Evolutionary conservation across 2,888 invertebrate species (phyloP), one percentile per base, ranked within the genome.

Genomic region (Clivina fossor): DNA sequence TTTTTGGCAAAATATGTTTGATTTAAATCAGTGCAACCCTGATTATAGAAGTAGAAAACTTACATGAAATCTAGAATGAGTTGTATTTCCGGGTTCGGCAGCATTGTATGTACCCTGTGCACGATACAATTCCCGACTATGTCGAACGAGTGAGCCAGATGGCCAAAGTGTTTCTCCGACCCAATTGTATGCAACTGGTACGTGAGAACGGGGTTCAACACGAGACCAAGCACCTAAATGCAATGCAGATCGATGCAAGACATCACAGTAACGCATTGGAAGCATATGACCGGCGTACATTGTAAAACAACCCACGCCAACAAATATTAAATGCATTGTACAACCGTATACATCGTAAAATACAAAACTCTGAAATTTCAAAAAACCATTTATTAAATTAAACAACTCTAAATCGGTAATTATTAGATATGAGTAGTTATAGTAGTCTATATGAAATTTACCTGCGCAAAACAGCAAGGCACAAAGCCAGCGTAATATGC

Each of bases 401-500:
- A 49, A 50, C 9, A 18, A 16, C 15, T 38, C 8, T 11, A 4
- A 13, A 30, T 22, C n/a, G n/a, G n/a, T 18, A 38, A 11, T 43
- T 41, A 32, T 19, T 20, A 37, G n/a, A 37, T 13, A 20, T 43
- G 24, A 4, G n/a, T n/a, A 30, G 2, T 8, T 46, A 9, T 28
- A 30, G 2, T 9, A 35, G 18, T 37, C 8, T 22, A 24, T 41
- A 26, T 22, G 11, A 44, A 33, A 61, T 67, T 66, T 74, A 90
- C 91, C 79, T 90, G 89, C 24, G 91, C 88, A 78, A 95, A 93
- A 69, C 90, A 88, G 67, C 91, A 88, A 0, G 95, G 95, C 56
- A 95, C 82, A 68, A 93, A 88, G 54, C 91, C 88, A 33, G 90
- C 85, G 71, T 93, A 93, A 70, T 94, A 95, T 0, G 93, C 89